These are phyloP conservation scores for Prunella himalayana DNA, from an alignment of 2,113 vertebrate genomes.

Conservation along the genomic window DNA sequence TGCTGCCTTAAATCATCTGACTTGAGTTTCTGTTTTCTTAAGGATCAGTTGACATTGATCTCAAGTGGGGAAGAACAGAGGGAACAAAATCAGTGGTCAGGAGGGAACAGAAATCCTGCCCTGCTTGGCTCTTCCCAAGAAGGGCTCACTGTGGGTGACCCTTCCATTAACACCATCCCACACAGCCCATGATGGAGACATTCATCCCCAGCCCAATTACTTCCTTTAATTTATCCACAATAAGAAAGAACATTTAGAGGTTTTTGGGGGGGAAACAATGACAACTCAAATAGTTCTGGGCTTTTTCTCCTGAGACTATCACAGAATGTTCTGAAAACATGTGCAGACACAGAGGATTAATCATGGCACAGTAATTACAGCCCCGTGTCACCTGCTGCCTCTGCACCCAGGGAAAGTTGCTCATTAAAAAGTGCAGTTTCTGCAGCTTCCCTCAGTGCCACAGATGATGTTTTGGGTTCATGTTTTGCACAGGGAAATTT, in stretches of 20 bases:
- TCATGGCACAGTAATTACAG: conserved; percentile 19
- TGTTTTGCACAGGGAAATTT: neutral
- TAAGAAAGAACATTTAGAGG: neutral
- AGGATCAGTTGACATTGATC: neutral
- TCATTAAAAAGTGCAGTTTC: neutral
- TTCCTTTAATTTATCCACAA: neutral
- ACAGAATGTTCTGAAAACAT: conserved; percentile 12
- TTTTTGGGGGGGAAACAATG: neutral
- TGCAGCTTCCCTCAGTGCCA: neutral
- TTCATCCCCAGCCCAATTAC: neutral
- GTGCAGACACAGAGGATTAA: conserved; percentile 14
- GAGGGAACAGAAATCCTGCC: neutral
- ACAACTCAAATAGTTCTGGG: neutral
- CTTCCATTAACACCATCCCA: neutral
- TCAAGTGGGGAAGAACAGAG: neutral
- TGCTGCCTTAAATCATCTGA: neutral
- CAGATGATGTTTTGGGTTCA: neutral
- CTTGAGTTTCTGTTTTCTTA: neutral
- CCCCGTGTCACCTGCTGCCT: neutral
- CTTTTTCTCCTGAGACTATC: neutral
- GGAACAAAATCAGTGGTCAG: neutral
- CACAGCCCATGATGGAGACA: neutral
- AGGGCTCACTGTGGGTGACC: neutral
- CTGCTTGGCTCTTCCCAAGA: neutral
- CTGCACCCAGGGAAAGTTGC: neutral